These are phyloP conservation scores for Tetrapedia diversipes DNA, from an alignment of 2,888 invertebrate genomes.

Conservation along the genomic window DNA sequence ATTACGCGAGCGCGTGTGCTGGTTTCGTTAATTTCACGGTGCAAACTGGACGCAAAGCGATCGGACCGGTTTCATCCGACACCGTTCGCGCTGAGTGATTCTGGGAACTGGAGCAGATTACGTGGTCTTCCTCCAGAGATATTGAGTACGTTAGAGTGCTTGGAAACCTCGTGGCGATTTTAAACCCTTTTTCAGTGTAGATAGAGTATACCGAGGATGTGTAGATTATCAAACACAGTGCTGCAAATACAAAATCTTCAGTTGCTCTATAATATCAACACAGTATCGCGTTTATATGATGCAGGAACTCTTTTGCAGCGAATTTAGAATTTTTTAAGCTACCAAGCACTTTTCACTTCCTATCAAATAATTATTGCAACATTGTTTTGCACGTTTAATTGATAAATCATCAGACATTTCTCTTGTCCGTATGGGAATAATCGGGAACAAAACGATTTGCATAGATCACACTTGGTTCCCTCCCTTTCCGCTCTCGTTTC, in stretches of 20 bases:
- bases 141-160: no score
- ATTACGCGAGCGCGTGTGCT: not conserved
- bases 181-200: no score
- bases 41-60: not conserved
- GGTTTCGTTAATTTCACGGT: slow-evolving; percentile 25
- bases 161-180: no score
- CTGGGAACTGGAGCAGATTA: not conserved
- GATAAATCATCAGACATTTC: no score
- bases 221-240: no score
- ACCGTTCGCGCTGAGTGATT: not conserved
- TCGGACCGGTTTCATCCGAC: not conserved
- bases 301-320: no score
- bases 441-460: slow-evolving; percentile 10
- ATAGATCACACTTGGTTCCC: not conserved
- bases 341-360: not conserved
- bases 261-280: no score
- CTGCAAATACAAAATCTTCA: no score
- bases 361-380: not conserved
- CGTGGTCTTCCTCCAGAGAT: not conserved
- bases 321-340: no score
- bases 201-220: no score
- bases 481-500: not conserved
- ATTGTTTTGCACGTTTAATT: not conserved
- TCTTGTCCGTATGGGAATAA: not conserved
- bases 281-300: no score